These are phyloP conservation scores for Elachura formosa DNA, from an alignment of 2,113 vertebrate species.

Conservation along the genomic window DNA sequence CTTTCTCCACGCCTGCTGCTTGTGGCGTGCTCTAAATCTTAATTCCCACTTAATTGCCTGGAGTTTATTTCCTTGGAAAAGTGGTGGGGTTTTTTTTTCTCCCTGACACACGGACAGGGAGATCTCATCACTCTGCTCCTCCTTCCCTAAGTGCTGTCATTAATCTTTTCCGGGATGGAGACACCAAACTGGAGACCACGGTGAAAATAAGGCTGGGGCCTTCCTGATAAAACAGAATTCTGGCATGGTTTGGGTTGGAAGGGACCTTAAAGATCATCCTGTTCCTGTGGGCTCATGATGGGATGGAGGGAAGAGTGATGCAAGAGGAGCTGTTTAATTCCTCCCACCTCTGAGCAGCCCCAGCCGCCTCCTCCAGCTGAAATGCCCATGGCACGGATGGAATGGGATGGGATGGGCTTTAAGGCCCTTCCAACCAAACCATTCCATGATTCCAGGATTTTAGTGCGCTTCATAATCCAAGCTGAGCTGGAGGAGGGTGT, in stretches of 20 bases:
- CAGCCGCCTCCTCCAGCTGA: background rate
- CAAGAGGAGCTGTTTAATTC: constrained; percentile 4
- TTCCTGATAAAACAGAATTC: background rate
- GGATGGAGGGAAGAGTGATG: background rate
- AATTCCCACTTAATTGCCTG: constrained; percentile 32
- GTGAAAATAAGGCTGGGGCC: background rate
- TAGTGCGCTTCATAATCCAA: accelerated
- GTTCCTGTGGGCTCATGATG: background rate
- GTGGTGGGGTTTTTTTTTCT: background rate
- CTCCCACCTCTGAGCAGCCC: background rate
- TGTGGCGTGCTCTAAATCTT: background rate
- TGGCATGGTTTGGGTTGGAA: background rate
- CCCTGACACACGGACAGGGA: background rate
- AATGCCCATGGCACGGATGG: background rate
- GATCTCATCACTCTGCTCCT: background rate
- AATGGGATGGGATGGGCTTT: background rate
- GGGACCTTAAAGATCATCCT: background rate
- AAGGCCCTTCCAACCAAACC: background rate
- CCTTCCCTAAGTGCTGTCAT: background rate
- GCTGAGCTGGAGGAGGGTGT: background rate
- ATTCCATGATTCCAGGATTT: background rate
- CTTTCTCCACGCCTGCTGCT: background rate
- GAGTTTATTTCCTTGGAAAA: constrained; percentile 25
- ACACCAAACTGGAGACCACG: accelerated
- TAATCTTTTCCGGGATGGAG: background rate